Conservation (phyloP, 1,140 invertebrate genomes). For the Ericerus pela region DNA sequence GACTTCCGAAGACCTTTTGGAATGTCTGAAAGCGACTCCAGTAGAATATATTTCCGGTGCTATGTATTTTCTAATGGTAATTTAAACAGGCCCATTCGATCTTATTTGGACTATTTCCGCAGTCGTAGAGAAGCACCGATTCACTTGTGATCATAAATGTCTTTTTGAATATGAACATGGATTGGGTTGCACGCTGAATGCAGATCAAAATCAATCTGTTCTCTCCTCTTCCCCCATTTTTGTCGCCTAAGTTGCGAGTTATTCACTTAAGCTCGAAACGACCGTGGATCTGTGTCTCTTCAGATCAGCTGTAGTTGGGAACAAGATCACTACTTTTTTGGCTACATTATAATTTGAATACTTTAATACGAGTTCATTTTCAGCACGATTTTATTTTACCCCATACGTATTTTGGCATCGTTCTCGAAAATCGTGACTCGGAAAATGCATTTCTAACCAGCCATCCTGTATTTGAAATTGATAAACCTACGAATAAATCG, state of each 20-base stretch:
- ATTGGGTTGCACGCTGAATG: no score
- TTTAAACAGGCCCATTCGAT: neutral
- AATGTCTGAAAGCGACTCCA: neutral
- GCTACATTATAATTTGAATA: neutral
- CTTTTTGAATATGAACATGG: no score
- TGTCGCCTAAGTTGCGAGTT: no score
- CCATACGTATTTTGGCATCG: slow-evolving; percentile 1
- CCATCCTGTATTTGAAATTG: neutral
- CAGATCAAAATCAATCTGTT: no score
- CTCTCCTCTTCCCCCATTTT: no score
- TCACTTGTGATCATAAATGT: no score
- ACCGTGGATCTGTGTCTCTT: no score
- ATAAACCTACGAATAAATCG: neutral
- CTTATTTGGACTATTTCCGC: neutral
- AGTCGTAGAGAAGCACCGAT: no score
- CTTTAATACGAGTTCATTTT: neutral
- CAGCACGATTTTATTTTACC: neutral
- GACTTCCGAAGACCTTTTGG: neutral
- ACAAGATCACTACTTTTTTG: neutral
- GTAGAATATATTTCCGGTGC: neutral
- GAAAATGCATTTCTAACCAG: neutral
- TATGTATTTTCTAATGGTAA: neutral
- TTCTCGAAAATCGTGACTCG: neutral
- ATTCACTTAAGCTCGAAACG: no score
- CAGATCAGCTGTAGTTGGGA: neutral